Percentiles rank a stretch among this genome's conserved stretches.
phyloP scores from a whole-genome alignment of 2,113 vertebrate genomes.

The Smithornis capensis region DNA sequence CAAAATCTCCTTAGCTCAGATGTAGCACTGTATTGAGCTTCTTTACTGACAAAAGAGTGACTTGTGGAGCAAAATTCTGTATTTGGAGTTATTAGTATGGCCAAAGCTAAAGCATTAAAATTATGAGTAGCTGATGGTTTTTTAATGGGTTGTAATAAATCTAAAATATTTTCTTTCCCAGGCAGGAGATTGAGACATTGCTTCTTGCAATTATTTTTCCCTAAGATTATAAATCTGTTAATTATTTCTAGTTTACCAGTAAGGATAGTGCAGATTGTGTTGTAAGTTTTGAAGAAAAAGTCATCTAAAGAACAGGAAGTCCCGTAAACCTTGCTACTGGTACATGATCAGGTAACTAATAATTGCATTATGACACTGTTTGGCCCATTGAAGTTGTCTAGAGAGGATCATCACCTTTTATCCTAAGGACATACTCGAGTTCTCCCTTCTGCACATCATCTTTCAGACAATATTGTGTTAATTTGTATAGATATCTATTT shows the following conservation, averaged over 20 bases:
- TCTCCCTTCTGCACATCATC: neutral
- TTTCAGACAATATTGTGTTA: neutral
- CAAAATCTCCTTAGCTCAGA: neutral
- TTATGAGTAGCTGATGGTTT: rapidly evolving
- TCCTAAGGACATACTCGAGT: neutral
- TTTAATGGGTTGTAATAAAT: neutral
- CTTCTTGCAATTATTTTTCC: neutral
- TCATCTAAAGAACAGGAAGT: neutral
- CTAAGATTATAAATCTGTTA: neutral
- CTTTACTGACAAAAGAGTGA: neutral
- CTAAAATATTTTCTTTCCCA: neutral
- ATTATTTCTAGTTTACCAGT: neutral
- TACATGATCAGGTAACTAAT: neutral
- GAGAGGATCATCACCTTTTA: neutral
- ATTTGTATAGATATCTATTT: neutral
- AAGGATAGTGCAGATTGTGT: neutral
- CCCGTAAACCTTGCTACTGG: neutral
- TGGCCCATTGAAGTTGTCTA: neutral
- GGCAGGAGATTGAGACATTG: neutral
- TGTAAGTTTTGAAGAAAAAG: neutral
- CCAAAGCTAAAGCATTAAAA: neutral
- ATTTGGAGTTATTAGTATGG: neutral
- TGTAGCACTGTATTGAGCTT: neutral
- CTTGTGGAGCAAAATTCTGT: neutral
- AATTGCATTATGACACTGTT: neutral